A percentile compares a stretch with the other conserved stretches of the same genome.
phyloP scores from a whole-genome alignment of 2,797 vertebrate genomes.

The Synanceia verrucosa region DNA sequence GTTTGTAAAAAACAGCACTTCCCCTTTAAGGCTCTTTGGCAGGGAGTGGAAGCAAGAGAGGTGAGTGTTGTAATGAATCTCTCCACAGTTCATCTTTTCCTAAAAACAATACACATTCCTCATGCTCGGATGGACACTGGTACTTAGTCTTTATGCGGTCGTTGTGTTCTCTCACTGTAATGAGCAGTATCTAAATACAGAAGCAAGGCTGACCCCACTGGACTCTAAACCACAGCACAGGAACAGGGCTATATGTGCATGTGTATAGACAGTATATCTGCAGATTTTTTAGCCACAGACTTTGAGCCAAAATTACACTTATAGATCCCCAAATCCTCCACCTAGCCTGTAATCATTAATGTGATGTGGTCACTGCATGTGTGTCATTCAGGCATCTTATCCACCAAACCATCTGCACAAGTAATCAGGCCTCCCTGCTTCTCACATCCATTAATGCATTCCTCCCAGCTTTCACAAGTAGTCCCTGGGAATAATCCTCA shows the following conservation, averaged over 20 bases:
- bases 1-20: no score
- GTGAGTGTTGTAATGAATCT: constrained; percentile 24
- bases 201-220: constrained; percentile 47
- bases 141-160: constrained; percentile 43
- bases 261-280: constrained; percentile 13
- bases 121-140: constrained; percentile 13
- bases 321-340: constrained; percentile 17
- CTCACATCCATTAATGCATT: constrained; percentile 31
- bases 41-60: constrained; percentile 22
- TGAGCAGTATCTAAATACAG: constrained; percentile 66
- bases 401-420: constrained; percentile 45
- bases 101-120: constrained; percentile 61
- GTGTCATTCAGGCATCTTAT: constrained; percentile 51
- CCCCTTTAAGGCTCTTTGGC: constrained; percentile 17
- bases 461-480: constrained; percentile 32
- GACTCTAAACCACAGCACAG: constrained; percentile 47
- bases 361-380: constrained; percentile 18
- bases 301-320: constrained; percentile 16
- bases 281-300: constrained; percentile 21
- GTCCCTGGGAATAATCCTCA: constrained; percentile 23
- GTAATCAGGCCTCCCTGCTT: constrained; percentile 32
- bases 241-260: constrained; percentile 19
- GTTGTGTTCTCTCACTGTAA: constrained; percentile 49
- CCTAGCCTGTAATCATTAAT: constrained; percentile 54
- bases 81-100: constrained; percentile 37